Conservation (phyloP, 2,888 invertebrate species). For the Sarcophaga carnaria region DNA sequence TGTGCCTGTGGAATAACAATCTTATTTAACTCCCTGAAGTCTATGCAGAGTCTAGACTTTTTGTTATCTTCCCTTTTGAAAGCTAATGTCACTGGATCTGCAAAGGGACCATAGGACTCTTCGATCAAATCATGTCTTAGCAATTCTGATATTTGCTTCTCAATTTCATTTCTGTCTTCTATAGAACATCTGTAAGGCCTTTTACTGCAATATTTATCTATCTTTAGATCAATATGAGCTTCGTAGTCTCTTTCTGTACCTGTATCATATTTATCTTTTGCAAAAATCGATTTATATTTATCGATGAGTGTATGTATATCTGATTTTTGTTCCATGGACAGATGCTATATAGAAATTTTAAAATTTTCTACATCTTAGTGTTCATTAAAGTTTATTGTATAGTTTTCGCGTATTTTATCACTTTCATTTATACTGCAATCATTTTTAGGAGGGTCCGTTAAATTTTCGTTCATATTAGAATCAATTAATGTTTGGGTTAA, state of each 20-base stretch:
- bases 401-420: slow-evolving; percentile 35
- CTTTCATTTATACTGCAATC: slow-evolving; percentile 6
- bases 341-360: slow-evolving; percentile 40
- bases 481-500: slow-evolving; percentile 41
- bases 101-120: slow-evolving; percentile 64
- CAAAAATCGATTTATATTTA: slow-evolving; percentile 70
- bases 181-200: no score
- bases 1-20: slow-evolving; percentile 27
- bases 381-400: slow-evolving; percentile 60
- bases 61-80: slow-evolving; percentile 39
- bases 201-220: slow-evolving; percentile 32
- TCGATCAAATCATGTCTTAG: slow-evolving; percentile 62
- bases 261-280: slow-evolving; percentile 73
- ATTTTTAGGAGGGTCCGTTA: not conserved
- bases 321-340: slow-evolving; percentile 46
- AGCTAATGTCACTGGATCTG: slow-evolving; percentile 69
- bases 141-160: slow-evolving; percentile 65
- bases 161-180: slow-evolving; percentile 50
- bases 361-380: slow-evolving; percentile 49
- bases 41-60: slow-evolving; percentile 66
- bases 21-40: slow-evolving; percentile 53
- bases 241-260: slow-evolving; percentile 72
- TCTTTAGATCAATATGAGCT: slow-evolving; percentile 70
- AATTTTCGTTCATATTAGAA: not conserved
- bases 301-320: slow-evolving; percentile 69